These are phyloP conservation scores for Argyresthia goedartella DNA, from an alignment of 2,888 invertebrate genomes.

Conservation along the genomic window DNA sequence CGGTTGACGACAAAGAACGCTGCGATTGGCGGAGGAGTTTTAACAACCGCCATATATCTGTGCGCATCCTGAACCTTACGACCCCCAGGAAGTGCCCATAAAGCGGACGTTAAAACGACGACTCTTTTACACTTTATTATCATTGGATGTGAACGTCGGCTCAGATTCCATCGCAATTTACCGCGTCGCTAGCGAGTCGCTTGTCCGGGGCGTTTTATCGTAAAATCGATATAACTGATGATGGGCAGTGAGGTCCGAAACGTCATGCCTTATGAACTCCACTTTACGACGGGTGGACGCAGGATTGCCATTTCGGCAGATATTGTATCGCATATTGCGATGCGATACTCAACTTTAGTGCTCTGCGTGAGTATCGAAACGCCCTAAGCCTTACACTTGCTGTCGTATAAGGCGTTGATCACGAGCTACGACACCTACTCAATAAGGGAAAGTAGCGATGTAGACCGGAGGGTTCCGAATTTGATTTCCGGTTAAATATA, in stretches of 20 bases:
- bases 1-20: conserved; percentile 30
- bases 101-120: conserved; percentile 66
- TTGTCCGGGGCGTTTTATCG: conserved; percentile 53
- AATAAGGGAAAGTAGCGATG: background rate
- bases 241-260: conserved; percentile 40
- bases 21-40: conserved; percentile 41
- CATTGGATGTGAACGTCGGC: conserved; percentile 66
- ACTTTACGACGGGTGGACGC: conserved; percentile 48
- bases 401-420: background rate
- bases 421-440: background rate
- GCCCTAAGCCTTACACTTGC: background rate
- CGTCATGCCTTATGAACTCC: conserved; percentile 53
- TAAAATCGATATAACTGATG: conserved; percentile 61
- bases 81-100: conserved; percentile 59
- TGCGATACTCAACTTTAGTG: background rate
- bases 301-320: conserved; percentile 31
- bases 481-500: background rate
- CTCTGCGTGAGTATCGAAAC: background rate
- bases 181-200: conserved; percentile 37
- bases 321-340: background rate
- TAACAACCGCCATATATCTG: conserved; percentile 51
- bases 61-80: conserved; percentile 52
- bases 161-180: conserved; percentile 65
- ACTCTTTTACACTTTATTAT: conserved; percentile 71
- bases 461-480: background rate